These are phyloP conservation scores for Cichladusa arquata DNA, from an alignment of 2,113 vertebrate species.

Conservation along the genomic window DNA sequence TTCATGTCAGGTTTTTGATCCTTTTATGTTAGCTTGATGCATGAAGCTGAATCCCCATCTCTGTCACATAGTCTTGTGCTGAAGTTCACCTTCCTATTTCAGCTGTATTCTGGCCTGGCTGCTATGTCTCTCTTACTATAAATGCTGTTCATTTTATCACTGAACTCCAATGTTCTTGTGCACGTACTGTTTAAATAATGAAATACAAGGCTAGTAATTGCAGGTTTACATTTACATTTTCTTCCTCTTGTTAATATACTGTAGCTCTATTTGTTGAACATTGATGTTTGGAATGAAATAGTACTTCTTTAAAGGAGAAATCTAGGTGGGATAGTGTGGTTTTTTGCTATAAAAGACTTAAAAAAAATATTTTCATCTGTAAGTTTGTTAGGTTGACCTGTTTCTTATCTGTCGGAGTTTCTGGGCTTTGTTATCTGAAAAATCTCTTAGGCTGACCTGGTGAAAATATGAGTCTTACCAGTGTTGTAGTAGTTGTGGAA, in stretches of 20 bases:
- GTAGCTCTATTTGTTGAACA: background rate
- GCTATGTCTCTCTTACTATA: background rate
- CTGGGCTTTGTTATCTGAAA: background rate
- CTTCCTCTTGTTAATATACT: background rate
- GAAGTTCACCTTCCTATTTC: background rate
- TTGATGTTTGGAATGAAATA: background rate
- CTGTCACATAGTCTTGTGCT: background rate
- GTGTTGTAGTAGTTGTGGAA: background rate
- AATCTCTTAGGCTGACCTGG: background rate
- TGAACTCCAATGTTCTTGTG: background rate
- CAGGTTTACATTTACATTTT: background rate
- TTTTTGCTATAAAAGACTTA: background rate
- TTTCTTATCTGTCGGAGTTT: background rate
- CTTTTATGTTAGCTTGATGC: background rate
- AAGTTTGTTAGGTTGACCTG: background rate
- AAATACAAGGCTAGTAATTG: background rate
- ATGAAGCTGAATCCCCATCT: background rate
- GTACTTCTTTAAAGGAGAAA: background rate
- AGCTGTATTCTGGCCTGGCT: background rate
- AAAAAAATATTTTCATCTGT: background rate
- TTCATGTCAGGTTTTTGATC: background rate
- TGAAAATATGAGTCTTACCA: background rate
- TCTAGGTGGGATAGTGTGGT: background rate
- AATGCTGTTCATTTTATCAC: background rate
- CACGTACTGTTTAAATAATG: background rate